phyloP scores from a whole-genome alignment of 2,113 vertebrate genomes.

The Numida meleagris region DNA sequence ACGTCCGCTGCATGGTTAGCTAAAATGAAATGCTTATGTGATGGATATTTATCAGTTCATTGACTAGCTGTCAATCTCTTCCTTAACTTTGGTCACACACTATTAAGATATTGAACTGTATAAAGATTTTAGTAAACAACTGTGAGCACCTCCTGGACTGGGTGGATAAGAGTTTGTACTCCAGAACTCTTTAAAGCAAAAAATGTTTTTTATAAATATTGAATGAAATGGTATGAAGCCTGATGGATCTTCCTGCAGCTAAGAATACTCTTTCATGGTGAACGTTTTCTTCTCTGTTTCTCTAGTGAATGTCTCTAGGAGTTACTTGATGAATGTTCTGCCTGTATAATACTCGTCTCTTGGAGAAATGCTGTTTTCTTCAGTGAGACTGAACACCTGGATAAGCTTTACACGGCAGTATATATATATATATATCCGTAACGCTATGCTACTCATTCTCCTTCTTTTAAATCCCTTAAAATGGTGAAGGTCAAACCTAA shows the following conservation, averaged over 20 bases:
- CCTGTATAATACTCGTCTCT: not conserved
- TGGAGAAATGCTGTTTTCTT: not conserved
- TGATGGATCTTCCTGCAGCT: not conserved
- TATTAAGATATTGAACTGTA: slow-evolving; percentile 49
- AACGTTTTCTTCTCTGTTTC: not conserved
- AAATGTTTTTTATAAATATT: not conserved
- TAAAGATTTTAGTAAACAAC: slow-evolving; percentile 19
- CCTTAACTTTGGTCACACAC: not conserved
- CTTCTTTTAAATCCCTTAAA: not conserved
- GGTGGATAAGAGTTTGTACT: not conserved
- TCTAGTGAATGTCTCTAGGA: not conserved
- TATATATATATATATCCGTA: not conserved
- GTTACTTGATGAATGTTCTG: not conserved
- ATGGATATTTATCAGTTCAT: slow-evolving; percentile 45
- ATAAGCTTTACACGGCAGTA: not conserved
- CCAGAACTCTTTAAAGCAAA: not conserved
- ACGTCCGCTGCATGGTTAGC: not conserved
- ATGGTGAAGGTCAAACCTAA: not conserved
- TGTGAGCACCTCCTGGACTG: not conserved
- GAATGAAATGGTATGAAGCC: not conserved
- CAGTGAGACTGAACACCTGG: not conserved
- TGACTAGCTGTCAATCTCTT: slow-evolving; percentile 50
- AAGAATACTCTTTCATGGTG: not conserved
- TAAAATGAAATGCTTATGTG: slow-evolving; percentile 54
- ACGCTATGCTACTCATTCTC: not conserved